Evolutionary conservation across 2,797 vertebrate genomes (phyloP).

Genomic region (Agapornis canus): DNA sequence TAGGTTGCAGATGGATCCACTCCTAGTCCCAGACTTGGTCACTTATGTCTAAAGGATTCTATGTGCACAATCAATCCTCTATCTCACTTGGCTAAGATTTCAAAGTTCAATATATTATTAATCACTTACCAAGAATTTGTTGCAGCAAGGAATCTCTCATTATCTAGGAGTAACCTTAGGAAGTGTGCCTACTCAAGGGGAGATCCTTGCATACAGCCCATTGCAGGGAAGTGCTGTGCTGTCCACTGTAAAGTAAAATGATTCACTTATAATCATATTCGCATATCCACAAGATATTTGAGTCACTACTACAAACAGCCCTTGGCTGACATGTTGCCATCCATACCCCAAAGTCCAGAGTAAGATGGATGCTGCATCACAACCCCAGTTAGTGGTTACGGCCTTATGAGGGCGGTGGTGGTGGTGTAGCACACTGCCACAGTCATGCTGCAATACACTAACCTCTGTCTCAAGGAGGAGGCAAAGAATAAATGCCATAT

Average conservation of each 20-base stretch:
- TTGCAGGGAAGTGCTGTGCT: not conserved
- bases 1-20: not conserved
- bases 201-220: not conserved
- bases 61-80: not conserved
- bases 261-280: not conserved
- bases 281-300: not conserved
- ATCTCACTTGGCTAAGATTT: not conserved
- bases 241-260: not conserved
- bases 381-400: not conserved
- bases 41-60: not conserved
- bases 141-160: not conserved
- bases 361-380: not conserved
- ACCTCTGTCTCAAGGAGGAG: not conserved
- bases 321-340: not conserved
- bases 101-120: not conserved
- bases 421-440: not conserved
- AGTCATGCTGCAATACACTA: not conserved
- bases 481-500: conserved; percentile 9
- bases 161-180: not conserved
- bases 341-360: not conserved
- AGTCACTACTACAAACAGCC: not conserved
- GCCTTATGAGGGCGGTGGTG: not conserved
- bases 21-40: not conserved
- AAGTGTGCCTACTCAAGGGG: not conserved
- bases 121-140: not conserved